These are phyloP conservation scores for Amiota communis DNA, from an alignment of 2,888 invertebrate genomes.

Conservation along the genomic window DNA sequence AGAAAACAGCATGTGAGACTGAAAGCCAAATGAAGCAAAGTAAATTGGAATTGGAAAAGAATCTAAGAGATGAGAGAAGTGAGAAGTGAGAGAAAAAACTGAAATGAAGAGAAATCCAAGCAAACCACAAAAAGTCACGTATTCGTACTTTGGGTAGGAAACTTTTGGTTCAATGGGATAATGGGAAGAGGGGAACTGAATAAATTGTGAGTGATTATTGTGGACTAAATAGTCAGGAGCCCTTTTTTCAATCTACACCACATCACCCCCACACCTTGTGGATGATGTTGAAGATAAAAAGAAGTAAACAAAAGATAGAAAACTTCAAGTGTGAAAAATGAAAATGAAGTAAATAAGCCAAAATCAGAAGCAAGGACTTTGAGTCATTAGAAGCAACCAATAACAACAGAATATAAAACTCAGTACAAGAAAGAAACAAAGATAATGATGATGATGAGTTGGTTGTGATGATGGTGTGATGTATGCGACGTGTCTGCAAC, in stretches of 20 bases:
- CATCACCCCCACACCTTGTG: not conserved
- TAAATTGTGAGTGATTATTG: too few relatives aligned
- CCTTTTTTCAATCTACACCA: not conserved
- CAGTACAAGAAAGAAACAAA: too few relatives aligned
- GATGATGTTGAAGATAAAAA: not conserved
- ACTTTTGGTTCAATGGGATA: not conserved
- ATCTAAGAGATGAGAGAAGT: not conserved
- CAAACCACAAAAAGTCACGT: conserved; percentile 71
- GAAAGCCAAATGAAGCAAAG: too few relatives aligned
- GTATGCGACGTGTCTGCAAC: not conserved
- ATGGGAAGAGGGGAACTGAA: not conserved
- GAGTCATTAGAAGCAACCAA: too few relatives aligned
- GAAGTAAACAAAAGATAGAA: conserved; percentile 51
- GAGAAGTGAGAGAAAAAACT: not conserved
- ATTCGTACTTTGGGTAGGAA: conserved; percentile 31
- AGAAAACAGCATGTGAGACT: not conserved
- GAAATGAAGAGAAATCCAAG: conserved; percentile 57
- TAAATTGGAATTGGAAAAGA: too few relatives aligned
- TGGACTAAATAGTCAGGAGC: conserved; percentile 3
- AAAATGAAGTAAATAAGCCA: conserved; percentile 42
- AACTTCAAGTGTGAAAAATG: conserved; percentile 55
- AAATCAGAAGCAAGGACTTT: not conserved
- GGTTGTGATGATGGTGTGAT: not conserved
- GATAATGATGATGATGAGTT: not conserved
- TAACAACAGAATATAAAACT: too few relatives aligned